Percentiles rank a stretch among this genome's conserved stretches.
phyloP scores from a whole-genome alignment of 2,113 vertebrate genomes.

The Mixornis gularis region DNA sequence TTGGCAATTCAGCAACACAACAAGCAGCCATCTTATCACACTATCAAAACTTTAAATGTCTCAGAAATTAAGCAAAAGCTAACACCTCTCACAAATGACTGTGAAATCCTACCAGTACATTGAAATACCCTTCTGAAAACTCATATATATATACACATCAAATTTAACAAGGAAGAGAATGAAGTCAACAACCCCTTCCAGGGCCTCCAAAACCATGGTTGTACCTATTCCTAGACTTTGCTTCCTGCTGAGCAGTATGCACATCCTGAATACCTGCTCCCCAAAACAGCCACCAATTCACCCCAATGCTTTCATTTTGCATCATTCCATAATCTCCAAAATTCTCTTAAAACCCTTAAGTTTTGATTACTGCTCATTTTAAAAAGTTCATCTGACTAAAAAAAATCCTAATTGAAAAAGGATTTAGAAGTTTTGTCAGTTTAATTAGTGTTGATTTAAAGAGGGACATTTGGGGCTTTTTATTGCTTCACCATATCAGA shows the following conservation, averaged over 20 bases:
- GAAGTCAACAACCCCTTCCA: neutral
- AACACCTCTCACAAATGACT: neutral
- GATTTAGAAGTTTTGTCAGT: neutral
- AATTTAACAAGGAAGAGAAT: neutral
- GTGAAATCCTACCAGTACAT: neutral
- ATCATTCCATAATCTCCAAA: neutral
- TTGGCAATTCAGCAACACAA: neutral
- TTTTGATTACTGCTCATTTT: neutral
- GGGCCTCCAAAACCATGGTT: neutral
- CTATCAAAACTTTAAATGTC: neutral
- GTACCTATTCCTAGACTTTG: neutral
- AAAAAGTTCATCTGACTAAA: neutral
- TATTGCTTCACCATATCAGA: constrained; percentile 4
- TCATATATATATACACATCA: neutral
- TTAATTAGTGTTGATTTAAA: constrained; percentile 14
- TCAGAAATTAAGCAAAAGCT: neutral
- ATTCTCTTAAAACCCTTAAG: neutral
- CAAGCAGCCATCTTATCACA: neutral
- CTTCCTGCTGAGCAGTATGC: neutral
- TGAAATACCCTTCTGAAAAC: neutral
- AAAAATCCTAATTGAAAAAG: neutral
- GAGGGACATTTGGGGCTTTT: constrained; percentile 9
- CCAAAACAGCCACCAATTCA: neutral
- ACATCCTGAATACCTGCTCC: neutral
- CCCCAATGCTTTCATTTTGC: neutral